Evolutionary conservation across 2,113 vertebrate genomes (phyloP), one percentile per base, ranked within the genome.

Genomic region (Sinosuthora webbiana): DNA sequence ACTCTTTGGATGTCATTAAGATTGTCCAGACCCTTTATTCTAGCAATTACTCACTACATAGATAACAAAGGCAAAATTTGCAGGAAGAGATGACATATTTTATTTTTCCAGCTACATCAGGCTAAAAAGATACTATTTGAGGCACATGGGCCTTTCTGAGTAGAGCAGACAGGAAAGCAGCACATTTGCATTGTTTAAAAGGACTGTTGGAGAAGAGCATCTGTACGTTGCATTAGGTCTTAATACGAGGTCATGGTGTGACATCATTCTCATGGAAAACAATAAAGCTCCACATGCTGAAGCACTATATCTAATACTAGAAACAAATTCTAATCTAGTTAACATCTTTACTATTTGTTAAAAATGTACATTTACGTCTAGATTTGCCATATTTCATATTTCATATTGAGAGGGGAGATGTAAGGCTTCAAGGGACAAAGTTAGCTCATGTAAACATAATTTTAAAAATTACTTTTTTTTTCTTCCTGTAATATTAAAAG

Each of bases 21-120:
- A 87, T 85, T 95, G 85, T 62, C 60, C 70, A 75, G 70, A 84
- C 17, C 6, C 24, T 86, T 83, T 84, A 94, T 68, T 85, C 23
- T 67, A 84, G 87, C 30, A 78, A 44, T 87, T 89, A 74, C 6
- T 87, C 69, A 75, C 65, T 68, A 64, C 42, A 52, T 11, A 91
- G 77, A 81, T 75, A 89, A 84, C 1, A 17, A 87, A 74, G 24
- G 69, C 47, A 64, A 70, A 81, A 83, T 70, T 77, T 67, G 16
- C 33, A 93, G 73, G 55, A 90, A 87, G 35, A 89, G 5, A 71
- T 52, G 3, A 68, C 55, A 84, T 42, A 27, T 27, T 79, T 94
- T 82, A 55, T 31, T 82, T 95, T 90, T 84, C 22, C 28, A 67
- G 1, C 44, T 67, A 20, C 21, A 52, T 59, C 44, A 68, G 39